phyloP scores from a whole-genome alignment of 2,113 vertebrate genomes.

The Paralichthys olivaceus region DNA sequence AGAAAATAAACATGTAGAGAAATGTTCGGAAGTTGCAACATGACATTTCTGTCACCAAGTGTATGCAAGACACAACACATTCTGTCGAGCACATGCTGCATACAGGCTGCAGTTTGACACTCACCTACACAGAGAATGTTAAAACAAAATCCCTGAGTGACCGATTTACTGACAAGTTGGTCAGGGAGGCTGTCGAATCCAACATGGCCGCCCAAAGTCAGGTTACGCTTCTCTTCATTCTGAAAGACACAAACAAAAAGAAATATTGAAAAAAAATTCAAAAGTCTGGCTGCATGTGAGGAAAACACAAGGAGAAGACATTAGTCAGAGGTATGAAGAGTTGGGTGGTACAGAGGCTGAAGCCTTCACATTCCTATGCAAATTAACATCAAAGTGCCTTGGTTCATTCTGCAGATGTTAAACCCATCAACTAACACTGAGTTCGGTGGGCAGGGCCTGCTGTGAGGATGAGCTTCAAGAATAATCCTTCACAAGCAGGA shows the following conservation, averaged over 20 bases:
- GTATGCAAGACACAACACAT: neutral
- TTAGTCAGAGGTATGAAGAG: constrained; percentile 32
- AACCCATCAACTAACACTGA: constrained; percentile 31
- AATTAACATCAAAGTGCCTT: constrained; percentile 43
- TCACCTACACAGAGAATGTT: constrained; percentile 99
- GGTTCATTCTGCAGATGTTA: constrained; percentile 40
- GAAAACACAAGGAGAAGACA: constrained; percentile 36
- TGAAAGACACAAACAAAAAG: constrained; percentile 62
- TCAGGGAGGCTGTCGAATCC: constrained; percentile 98
- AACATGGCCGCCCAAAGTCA: constrained; percentile 93
- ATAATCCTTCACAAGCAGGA: constrained; percentile 32
- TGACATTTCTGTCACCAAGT: neutral
- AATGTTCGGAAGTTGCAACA: neutral
- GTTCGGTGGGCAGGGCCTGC: constrained; percentile 29
- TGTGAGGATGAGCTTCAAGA: constrained; percentile 43
- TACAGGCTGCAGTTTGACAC: constrained; percentile 59
- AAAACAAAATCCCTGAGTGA: constrained; percentile 98
- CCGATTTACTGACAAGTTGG: constrained; percentile 98
- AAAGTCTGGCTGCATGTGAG: constrained; percentile 1
- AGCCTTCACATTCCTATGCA: constrained; percentile 51
- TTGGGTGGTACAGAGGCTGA: constrained; percentile 13
- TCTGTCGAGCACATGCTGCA: neutral
- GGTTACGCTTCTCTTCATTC: constrained; percentile 92
- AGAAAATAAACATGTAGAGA: constrained; percentile 21
- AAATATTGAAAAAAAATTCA: constrained; percentile 1